Base-by-base conservation (phyloP, 1,140 invertebrate genomes). In the Subanguina moxae region DNA sequence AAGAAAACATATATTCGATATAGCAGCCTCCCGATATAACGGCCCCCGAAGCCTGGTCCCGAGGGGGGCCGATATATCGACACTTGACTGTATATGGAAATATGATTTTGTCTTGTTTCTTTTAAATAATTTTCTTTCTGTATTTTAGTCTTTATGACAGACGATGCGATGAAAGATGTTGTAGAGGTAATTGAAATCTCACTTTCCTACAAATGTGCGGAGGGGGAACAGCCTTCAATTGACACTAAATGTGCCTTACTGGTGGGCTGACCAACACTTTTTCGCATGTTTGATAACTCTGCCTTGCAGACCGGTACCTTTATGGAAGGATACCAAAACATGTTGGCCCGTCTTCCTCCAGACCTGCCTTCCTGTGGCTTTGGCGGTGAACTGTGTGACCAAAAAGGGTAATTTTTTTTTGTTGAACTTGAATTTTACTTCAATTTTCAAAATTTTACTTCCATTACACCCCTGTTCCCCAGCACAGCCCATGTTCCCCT, bases 351-450 rank as follows among this genome's bases (percentile, higher is more conserved):
- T 9, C 25, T 75, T n/a, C 71, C 76, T 1, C 76, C 59, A 1
- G 73, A 75, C 59, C 64, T 61, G 30, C 73, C 73, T 1, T 23
- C 32, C 27, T 75, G 73, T 58, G 73, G 73, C 15, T 75, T 77
- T 62, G 64, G 62, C 19, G 65, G 76, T 57, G 76, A 76, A 75
- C 30, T 78, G 13, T 78, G 76, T 25, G 71, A 76, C 62, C 61
- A 75, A 63, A 57, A 58, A 59, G 76, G 75, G 52, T 72, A 38
- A 65, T n/a, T 38, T 38, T 5, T 11, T 11, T 38, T 38, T 38
- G 32, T 3, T 5, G 32, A 5, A 38, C 32, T 38, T 11, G 32
- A 38, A 5, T 38, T 38, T 38, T 38, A 5, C 3, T 38, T 38
- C 32, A 38, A n/a, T n/a, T 45, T 13, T n/a, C 19, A 17, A 46